Evolutionary conservation across 2,888 invertebrate species (phyloP).

Genomic region (Panopea generosa): DNA sequence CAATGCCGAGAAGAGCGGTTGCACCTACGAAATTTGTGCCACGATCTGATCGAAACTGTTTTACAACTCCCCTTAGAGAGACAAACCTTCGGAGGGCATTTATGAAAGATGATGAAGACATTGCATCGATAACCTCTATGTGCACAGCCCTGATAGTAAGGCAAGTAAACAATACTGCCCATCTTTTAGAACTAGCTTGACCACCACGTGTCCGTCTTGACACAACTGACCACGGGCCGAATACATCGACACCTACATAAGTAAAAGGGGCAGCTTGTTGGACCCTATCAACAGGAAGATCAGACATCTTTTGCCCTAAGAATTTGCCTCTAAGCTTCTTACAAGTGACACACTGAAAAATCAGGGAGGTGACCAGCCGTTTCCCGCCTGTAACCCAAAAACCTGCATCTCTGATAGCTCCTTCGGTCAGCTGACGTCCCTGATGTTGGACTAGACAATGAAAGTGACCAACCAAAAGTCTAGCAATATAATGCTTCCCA

Average conservation of each 20-base stretch:
- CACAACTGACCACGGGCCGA: constrained; percentile 30
- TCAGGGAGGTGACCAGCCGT: constrained; percentile 16
- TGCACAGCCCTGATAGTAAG: constrained; percentile 52
- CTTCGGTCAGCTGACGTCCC: constrained; percentile 53
- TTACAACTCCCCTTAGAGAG: constrained; percentile 35
- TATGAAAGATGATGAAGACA: constrained; percentile 50
- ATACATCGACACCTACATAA: constrained; percentile 50
- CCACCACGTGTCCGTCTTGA: constrained; percentile 47
- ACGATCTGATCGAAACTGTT: constrained; percentile 42
- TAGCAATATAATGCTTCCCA: constrained; percentile 39
- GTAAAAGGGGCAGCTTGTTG: constrained; percentile 48
- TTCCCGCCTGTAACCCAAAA: constrained; percentile 41
- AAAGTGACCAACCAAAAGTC: constrained; percentile 33
- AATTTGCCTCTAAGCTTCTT: constrained; percentile 3
- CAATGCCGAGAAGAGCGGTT: constrained; percentile 24
- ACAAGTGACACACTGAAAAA: constrained; percentile 37
- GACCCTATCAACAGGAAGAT: constrained; percentile 49
- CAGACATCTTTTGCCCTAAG: constrained; percentile 40
- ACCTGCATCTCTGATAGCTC: constrained; percentile 39
- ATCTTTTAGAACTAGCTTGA: constrained; percentile 48
- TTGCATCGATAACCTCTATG: constrained; percentile 51
- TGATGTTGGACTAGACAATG: constrained; percentile 49
- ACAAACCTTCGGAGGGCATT: constrained; percentile 49
- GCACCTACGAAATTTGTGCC: constrained; percentile 55
- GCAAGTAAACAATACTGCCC: constrained; percentile 62